These are phyloP conservation scores for Hoplostethus atlanticus DNA, from an alignment of 2,797 vertebrate genomes.

Conservation along the genomic window DNA sequence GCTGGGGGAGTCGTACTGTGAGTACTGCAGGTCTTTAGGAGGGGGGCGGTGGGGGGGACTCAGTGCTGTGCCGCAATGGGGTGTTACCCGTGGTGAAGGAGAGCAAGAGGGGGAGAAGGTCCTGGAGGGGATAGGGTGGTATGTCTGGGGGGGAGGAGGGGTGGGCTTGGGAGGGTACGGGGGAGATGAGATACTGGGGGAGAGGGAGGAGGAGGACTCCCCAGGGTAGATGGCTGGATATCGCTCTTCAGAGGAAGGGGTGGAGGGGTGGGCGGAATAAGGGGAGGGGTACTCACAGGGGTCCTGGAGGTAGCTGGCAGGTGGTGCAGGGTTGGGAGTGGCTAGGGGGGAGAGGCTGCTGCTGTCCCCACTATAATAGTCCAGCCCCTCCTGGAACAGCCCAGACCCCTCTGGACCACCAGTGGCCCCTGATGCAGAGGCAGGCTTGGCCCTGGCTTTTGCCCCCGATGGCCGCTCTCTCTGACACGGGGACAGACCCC, in stretches of 20 bases:
- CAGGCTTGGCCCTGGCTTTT: conserved; percentile 90
- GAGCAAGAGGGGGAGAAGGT: conserved; percentile 97
- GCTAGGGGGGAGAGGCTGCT: conserved; percentile 97
- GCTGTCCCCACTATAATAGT: conserved; percentile 98
- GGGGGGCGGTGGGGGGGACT: conserved; percentile 83
- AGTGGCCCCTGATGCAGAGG: conserved; percentile 57
- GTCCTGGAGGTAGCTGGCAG: conserved; percentile 90
- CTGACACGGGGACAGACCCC: conserved; percentile 91
- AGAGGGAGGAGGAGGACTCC: conserved; percentile 89
- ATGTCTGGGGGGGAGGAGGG: conserved; percentile 87
- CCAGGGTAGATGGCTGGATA: conserved; percentile 93
- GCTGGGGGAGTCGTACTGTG: conserved; percentile 96
- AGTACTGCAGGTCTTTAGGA: conserved; percentile 90
- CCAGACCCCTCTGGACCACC: conserved; percentile 77
- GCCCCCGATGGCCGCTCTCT: conserved; percentile 89
- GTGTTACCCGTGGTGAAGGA: conserved; percentile 88
- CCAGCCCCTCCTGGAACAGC: conserved; percentile 94
- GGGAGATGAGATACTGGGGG: conserved; percentile 91
- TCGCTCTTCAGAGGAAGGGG: conserved; percentile 96
- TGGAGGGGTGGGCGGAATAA: conserved; percentile 97
- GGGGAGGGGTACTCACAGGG: conserved; percentile 96
- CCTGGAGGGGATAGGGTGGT: conserved; percentile 87
- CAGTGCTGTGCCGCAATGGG: conserved; percentile 82
- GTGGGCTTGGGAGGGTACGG: conserved; percentile 89
- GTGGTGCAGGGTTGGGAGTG: conserved; percentile 84